Evolutionary conservation across 2,888 invertebrate species (phyloP).

Genomic region (Muscina levida): DNA sequence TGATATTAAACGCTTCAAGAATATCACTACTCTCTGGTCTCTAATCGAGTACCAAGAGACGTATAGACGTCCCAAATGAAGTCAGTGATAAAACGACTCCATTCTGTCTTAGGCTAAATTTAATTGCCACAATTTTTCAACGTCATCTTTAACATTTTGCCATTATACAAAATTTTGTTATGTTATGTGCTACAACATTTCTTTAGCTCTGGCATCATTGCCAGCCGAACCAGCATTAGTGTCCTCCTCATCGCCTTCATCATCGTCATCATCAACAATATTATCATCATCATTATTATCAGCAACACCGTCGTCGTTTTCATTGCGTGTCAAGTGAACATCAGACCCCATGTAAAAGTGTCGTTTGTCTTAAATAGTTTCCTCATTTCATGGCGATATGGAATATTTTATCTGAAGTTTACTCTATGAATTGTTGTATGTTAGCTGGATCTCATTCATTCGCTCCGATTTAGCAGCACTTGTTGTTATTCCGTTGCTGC

Average conservation of each 20-base stretch:
- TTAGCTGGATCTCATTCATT: slow-evolving; percentile 40
- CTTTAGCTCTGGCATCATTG: neutral
- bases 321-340: slow-evolving; percentile 78
- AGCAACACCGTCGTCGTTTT: slow-evolving; percentile 50
- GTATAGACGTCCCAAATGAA: neutral
- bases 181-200: neutral
- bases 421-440: slow-evolving; percentile 34
- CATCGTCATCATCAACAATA: neutral
- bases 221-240: no score
- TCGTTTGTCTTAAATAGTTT: slow-evolving; percentile 62
- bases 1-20: no score
- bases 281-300: neutral
- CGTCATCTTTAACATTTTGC: neutral
- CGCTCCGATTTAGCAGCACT: no score
- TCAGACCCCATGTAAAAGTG: slow-evolving; percentile 74
- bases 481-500: no score
- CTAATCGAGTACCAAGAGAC: no score
- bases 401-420: slow-evolving; percentile 28
- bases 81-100: slow-evolving; percentile 15
- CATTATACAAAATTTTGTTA: neutral
- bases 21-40: no score
- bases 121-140: slow-evolving; percentile 55
- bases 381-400: slow-evolving; percentile 52
- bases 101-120: slow-evolving; percentile 43
- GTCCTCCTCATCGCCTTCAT: neutral